Evolutionary conservation across 2,797 vertebrate genomes (phyloP).

Genomic region (Acanthis flammea): DNA sequence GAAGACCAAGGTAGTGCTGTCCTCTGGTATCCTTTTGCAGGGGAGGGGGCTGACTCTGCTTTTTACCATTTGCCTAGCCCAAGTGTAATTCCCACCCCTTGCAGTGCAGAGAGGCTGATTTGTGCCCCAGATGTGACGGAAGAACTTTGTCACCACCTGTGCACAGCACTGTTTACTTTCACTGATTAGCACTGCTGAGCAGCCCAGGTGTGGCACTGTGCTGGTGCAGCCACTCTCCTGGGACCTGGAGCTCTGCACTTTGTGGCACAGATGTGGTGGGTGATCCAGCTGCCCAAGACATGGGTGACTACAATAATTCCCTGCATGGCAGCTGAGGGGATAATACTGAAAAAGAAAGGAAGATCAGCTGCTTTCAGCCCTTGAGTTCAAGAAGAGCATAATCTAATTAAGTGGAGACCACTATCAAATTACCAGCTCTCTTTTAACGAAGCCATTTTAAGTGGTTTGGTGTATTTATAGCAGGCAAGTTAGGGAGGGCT

Average conservation of each 20-base stretch:
- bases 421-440: constrained; percentile 53
- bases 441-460: constrained; percentile 37
- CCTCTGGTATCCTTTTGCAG: not conserved
- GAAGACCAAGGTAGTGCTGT: not conserved
- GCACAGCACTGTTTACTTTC: not conserved
- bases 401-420: constrained; percentile 62
- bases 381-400: constrained; percentile 34
- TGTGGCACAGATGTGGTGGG: not conserved
- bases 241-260: not conserved
- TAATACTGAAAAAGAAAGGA: constrained; percentile 1
- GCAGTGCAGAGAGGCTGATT: not conserved
- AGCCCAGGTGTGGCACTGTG: not conserved
- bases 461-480: constrained; percentile 55
- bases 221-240: not conserved
- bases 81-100: not conserved
- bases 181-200: not conserved
- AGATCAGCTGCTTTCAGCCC: not conserved
- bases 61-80: not conserved
- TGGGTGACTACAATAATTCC: not conserved
- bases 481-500: not conserved
- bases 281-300: not conserved
- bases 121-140: not conserved
- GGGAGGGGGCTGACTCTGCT: not conserved
- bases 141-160: not conserved
- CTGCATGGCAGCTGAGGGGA: not conserved